A percentile compares a stretch with the other conserved stretches of the same genome.
Conservation (phyloP, 1,140 invertebrate species). For the Globodera rostochiensis region DNA sequence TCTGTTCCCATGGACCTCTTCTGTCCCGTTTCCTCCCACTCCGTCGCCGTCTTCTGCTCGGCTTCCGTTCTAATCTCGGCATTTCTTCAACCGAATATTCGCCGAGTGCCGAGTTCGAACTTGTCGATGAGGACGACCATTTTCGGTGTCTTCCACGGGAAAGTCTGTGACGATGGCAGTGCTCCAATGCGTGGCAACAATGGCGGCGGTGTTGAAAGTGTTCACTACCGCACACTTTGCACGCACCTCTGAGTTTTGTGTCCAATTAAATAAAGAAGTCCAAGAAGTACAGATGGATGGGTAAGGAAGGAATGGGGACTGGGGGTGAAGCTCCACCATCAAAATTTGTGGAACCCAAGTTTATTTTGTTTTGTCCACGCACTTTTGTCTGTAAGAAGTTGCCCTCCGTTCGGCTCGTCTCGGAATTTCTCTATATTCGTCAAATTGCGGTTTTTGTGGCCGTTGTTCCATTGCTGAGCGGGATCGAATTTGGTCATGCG, state of each 20-base stretch:
- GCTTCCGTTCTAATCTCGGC: background rate
- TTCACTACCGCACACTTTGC: slow-evolving; percentile 20
- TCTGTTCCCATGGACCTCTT: background rate
- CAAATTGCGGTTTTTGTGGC: slow-evolving; percentile 9
- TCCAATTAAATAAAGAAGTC: too few species aligned
- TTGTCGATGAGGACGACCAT: slow-evolving; percentile 14
- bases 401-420: background rate
- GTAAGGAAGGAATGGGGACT: background rate
- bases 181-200: slow-evolving; percentile 23
- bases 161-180: background rate
- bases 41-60: background rate
- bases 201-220: slow-evolving; percentile 6
- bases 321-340: background rate
- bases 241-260: background rate
- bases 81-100: slow-evolving; percentile 1
- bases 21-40: slow-evolving; percentile 1
- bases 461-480: slow-evolving; percentile 15
- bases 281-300: too few species aligned
- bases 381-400: slow-evolving; percentile 23
- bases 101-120: slow-evolving; percentile 12
- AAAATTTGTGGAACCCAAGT: background rate
- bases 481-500: slow-evolving; percentile 5
- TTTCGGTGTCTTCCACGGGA: background rate
- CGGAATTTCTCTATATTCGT: slow-evolving; percentile 6
- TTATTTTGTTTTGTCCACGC: background rate